These are phyloP conservation scores for Ceratina australensis DNA, from an alignment of 1,140 invertebrate genomes.

Conservation along the genomic window DNA sequence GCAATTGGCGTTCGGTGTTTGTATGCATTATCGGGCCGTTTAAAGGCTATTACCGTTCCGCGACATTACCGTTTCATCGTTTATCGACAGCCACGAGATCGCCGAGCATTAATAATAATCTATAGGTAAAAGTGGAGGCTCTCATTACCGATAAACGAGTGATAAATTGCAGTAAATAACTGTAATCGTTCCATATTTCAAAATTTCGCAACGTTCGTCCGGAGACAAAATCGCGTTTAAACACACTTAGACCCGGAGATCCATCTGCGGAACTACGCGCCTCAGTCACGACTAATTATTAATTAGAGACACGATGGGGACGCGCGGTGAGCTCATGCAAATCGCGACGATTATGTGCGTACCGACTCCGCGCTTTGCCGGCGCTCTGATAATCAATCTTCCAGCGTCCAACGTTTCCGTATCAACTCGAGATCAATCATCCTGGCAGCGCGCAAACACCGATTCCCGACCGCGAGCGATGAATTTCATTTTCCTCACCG, in stretches of 20 bases:
- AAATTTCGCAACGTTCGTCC: background rate
- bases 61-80: background rate
- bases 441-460: background rate
- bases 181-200: constrained; percentile 1
- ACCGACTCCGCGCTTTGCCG: constrained; percentile 8
- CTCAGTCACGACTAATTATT: constrained; percentile 34
- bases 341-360: constrained; percentile 40
- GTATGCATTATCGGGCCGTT: background rate
- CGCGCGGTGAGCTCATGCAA: constrained; percentile 32
- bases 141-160: background rate
- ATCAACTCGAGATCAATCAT: constrained; percentile 37
- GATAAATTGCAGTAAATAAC: background rate
- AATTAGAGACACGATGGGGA: constrained; percentile 33
- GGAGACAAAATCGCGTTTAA: background rate
- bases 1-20: background rate
- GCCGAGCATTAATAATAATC: background rate
- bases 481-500: constrained; percentile 3
- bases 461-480: background rate
- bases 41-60: background rate
- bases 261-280: constrained; percentile 11
- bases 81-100: background rate
- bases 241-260: background rate
- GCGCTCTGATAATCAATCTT: constrained; percentile 32
- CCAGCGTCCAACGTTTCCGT: constrained; percentile 33
- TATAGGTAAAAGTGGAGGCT: background rate